phyloP scores from a whole-genome alignment of 2,888 invertebrate species.

The Microctonus brassicae region DNA sequence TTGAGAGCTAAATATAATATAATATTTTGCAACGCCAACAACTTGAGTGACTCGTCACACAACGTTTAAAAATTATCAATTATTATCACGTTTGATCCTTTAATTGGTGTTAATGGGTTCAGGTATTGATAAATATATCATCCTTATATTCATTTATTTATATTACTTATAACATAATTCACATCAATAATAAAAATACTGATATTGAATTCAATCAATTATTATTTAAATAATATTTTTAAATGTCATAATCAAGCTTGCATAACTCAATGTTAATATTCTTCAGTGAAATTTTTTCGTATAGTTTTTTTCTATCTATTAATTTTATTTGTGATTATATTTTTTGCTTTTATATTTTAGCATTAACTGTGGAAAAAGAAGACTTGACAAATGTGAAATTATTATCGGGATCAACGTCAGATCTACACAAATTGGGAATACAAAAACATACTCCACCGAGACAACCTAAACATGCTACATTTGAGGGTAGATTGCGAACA shows the following conservation, averaged over 20 bases:
- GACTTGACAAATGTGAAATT: slow-evolving; percentile 68
- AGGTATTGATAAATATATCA: slow-evolving; percentile 45
- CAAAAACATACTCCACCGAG: slow-evolving; percentile 75
- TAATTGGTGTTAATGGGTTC: slow-evolving; percentile 49
- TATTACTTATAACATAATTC: background rate
- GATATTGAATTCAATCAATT: slow-evolving; percentile 11
- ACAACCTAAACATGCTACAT: slow-evolving; percentile 77
- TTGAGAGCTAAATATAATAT: slow-evolving; percentile 53
- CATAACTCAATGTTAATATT: slow-evolving; percentile 14
- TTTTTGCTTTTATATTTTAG: slow-evolving; percentile 33
- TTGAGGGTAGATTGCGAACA: slow-evolving; percentile 79
- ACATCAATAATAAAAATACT: background rate
- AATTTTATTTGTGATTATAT: background rate
- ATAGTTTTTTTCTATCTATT: background rate
- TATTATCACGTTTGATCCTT: slow-evolving; percentile 34
- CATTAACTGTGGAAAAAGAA: slow-evolving; percentile 50
- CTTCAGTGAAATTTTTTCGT: background rate
- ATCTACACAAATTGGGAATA: slow-evolving; percentile 75
- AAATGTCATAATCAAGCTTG: slow-evolving; percentile 24
- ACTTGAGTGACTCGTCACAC: slow-evolving; percentile 43
- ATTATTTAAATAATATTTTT: slow-evolving; percentile 3
- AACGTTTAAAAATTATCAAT: slow-evolving; percentile 42
- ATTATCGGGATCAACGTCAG: slow-evolving; percentile 55
- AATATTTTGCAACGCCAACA: slow-evolving; percentile 53
- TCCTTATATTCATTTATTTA: background rate